These are phyloP conservation scores for Uloborus diversus DNA, from an alignment of 1,140 invertebrate species.

Conservation along the genomic window DNA sequence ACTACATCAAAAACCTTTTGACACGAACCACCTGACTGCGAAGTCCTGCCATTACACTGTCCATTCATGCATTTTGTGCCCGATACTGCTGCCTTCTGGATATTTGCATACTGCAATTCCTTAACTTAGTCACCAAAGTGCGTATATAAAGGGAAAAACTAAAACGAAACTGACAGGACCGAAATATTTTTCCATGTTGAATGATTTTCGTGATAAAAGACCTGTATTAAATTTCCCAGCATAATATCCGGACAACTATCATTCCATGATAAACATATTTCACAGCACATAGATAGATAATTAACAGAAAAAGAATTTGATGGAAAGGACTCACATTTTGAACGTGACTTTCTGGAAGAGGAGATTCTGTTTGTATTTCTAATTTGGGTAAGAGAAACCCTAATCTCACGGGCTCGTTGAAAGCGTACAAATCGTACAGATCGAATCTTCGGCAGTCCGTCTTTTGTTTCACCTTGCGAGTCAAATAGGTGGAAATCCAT, in stretches of 20 bases:
- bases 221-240: no score
- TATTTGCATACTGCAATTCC: background rate
- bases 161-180: no score
- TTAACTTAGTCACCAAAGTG: no score
- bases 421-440: background rate
- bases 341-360: slow-evolving; percentile 11
- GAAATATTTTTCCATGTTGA: no score
- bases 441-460: background rate
- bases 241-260: no score
- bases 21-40: background rate
- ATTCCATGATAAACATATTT: no score
- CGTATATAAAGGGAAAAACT: no score
- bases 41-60: background rate
- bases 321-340: slow-evolving; percentile 12
- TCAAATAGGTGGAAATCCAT: slow-evolving; percentile 5
- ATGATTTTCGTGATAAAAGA: no score
- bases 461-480: background rate
- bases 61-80: no score
- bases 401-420: background rate
- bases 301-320: no score
- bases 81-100: background rate
- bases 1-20: background rate
- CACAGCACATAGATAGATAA: no score
- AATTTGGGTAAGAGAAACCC: background rate
- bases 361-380: slow-evolving; percentile 20